phyloP scores from a whole-genome alignment of 2,888 invertebrate species.

The Epistrophe grossulariae region DNA sequence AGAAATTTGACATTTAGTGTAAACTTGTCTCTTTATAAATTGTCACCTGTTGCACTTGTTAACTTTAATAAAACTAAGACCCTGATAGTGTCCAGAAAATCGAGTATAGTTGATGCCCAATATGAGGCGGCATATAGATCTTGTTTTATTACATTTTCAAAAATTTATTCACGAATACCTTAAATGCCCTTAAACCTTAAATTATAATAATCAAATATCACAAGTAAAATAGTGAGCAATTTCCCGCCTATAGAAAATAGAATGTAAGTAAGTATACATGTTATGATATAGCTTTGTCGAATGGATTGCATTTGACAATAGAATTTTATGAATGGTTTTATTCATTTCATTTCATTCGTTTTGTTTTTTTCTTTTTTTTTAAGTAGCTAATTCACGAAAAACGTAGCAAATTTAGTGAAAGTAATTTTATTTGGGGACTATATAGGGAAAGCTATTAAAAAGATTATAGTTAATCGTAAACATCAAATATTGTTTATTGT shows the following conservation, averaged over 20 bases:
- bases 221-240: constrained; percentile 39
- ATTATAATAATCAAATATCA: neutral
- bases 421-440: neutral
- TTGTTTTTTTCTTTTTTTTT: neutral
- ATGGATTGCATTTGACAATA: constrained; percentile 22
- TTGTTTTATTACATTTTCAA: no score
- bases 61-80: no score
- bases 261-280: neutral
- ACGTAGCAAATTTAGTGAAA: neutral
- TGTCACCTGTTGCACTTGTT: no score
- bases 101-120: no score
- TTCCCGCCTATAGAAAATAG: constrained; percentile 2
- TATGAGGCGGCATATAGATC: no score
- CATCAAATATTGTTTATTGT: neutral
- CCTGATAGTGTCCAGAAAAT: no score
- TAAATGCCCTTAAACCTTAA: neutral
- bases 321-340: constrained; percentile 24
- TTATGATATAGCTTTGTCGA: neutral
- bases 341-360: neutral
- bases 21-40: no score
- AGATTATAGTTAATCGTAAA: neutral
- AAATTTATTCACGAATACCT: no score
- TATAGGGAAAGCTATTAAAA: neutral
- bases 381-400: constrained; percentile 11
- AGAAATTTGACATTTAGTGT: no score